Percentiles rank a stretch among this genome's conserved stretches.
phyloP scores from a whole-genome alignment of 2,888 invertebrate genomes.

The Tortricodes alternella region DNA sequence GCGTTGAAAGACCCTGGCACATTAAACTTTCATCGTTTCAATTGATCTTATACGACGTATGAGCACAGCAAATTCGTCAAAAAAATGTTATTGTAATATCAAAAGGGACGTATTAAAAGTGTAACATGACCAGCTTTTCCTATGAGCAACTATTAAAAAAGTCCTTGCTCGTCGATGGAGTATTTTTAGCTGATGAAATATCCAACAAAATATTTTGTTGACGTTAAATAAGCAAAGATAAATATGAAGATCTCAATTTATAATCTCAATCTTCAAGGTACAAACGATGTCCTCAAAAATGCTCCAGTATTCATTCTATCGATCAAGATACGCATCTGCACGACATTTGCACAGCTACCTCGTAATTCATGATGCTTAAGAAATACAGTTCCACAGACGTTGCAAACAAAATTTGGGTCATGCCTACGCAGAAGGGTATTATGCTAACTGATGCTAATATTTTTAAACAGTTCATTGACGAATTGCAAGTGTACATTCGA shows the following conservation, averaged over 20 bases:
- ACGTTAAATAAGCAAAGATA: not conserved
- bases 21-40: constrained; percentile 71
- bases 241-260: not conserved
- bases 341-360: constrained; percentile 15
- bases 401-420: constrained; percentile 48
- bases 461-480: constrained; percentile 50
- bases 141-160: too few species aligned
- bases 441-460: constrained; percentile 57
- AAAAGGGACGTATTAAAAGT: too few species aligned
- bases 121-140: too few species aligned
- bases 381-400: constrained; percentile 12
- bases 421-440: constrained; percentile 47
- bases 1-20: constrained; percentile 42
- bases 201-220: not conserved
- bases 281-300: constrained; percentile 12
- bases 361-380: constrained; percentile 14
- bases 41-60: constrained; percentile 42
- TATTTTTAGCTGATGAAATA: not conserved
- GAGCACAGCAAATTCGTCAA: constrained; percentile 33
- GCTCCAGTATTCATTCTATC: constrained; percentile 1
- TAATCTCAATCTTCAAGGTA: constrained; percentile 7
- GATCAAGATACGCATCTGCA: constrained; percentile 18
- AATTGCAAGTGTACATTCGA: constrained; percentile 36
- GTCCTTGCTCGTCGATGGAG: too few species aligned
- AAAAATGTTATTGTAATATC: too few species aligned